Evolutionary conservation across 2,888 invertebrate species (phyloP), one percentile per base, ranked within the genome.

Genomic region (Ectemnius continuus): DNA sequence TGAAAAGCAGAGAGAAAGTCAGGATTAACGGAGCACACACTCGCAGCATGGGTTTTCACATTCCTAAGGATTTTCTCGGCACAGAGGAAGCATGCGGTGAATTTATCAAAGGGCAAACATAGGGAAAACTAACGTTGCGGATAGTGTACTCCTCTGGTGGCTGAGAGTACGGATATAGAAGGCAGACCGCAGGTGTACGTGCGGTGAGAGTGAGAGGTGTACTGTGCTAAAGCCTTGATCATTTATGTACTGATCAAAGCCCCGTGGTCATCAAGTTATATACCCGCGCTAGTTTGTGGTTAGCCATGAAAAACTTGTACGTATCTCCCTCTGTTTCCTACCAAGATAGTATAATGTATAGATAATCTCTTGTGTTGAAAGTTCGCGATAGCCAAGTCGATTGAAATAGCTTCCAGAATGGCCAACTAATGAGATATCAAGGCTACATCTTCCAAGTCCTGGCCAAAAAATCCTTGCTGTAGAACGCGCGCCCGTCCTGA

Each of bases 61-160:
- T 36, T 36, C 36, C 36, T 36, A 36, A 45, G 75, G 71, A 75
- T 76, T 70, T 63, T 48, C 47, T 65, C 65, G 59, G 48, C 52
- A 61, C 56, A 23, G 48, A 57, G 72, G 63, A 8, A 18, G 26
- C 13, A 26, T 61, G 36, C 28, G 26, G 28, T 65, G 64, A 78
- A 81, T 78, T 81, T 76, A 70, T 80, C 82, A 70, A 77, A 79
- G 65, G 73, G 63, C 69, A 71, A 76, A 72, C 79, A 70, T 57
- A 52, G 67, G 57, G 77, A 71, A 82, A 81, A 80, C 77, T 79
- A 75, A 75, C 65, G 67, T 36, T 28, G 59, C 64, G 57, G 61
- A 61, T 52, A 56, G 8, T 56, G 62, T 56, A 14, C 63, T 48
- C 70, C n/a, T 16, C 16, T 6, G 36, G 52, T 14, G 5, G 52